Evolutionary conservation across 2,113 vertebrate species (phyloP).

Genomic region (Canis aureus): DNA sequence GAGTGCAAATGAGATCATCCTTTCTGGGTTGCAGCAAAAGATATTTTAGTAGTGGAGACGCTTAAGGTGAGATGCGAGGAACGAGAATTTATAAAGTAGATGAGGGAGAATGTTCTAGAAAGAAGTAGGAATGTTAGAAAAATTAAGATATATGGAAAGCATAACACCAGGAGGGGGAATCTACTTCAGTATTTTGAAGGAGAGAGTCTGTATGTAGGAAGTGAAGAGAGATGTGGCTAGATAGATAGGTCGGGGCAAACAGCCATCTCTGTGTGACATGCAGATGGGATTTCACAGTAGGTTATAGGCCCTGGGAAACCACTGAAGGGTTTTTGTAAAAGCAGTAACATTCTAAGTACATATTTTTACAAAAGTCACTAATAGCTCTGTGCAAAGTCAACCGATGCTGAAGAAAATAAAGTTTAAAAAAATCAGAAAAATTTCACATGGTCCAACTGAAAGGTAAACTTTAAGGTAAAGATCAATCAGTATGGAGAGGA

Average conservation of each 20-base stretch:
- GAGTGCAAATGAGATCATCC: background rate
- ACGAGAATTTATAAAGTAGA: conserved; percentile 1
- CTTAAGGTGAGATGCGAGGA: background rate
- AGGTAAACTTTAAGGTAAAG: background rate
- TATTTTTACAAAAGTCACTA: background rate
- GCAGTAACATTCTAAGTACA: background rate
- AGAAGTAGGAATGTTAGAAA: background rate
- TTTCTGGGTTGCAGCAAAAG: background rate
- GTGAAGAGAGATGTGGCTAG: background rate
- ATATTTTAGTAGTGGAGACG: background rate
- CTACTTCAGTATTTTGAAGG: background rate
- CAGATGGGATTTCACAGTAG: background rate
- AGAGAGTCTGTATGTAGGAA: background rate
- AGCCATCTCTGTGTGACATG: background rate
- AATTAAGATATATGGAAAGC: background rate
- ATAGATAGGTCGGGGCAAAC: too few relatives aligned
- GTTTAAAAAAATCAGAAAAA: background rate
- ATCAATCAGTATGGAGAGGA: background rate
- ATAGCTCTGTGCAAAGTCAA: background rate
- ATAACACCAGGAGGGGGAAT: background rate
- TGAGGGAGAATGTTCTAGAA: background rate
- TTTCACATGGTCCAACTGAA: background rate
- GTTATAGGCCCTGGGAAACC: background rate
- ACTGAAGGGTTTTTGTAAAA: background rate
- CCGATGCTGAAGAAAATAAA: background rate